These are phyloP conservation scores for Sceloporus tristichus DNA, from an alignment of 2,113 vertebrate genomes.

Conservation along the genomic window DNA sequence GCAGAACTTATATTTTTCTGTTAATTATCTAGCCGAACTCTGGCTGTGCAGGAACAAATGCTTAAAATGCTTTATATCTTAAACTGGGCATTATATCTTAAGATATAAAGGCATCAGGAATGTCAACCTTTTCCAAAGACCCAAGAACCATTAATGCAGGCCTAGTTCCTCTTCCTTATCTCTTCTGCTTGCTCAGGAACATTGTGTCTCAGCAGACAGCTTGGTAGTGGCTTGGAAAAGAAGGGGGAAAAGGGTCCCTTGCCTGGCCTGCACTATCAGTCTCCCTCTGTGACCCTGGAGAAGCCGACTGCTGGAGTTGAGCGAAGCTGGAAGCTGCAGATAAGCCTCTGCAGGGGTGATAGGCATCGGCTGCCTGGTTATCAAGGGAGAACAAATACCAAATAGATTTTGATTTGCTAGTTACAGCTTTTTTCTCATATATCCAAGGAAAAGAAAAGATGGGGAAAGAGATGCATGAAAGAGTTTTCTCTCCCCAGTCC, in stretches of 20 bases:
- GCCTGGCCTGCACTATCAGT: constrained; percentile 23
- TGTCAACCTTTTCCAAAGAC: not conserved
- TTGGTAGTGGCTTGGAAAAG: constrained; percentile 30
- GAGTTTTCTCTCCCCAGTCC: constrained; percentile 33
- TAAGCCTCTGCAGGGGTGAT: constrained; percentile 71
- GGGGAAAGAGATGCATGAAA: constrained; percentile 23
- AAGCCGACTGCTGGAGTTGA: constrained; percentile 59
- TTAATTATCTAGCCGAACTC: too few relatives aligned
- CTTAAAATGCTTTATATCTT: not conserved
- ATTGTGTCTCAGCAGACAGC: not conserved
- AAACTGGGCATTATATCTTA: too few relatives aligned
- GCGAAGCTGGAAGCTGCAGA: constrained; percentile 70
- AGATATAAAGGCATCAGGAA: not conserved
- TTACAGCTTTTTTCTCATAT: constrained; percentile 62
- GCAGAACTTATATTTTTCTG: not conserved
- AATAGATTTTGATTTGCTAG: constrained; percentile 73
- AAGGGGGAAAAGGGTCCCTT: constrained; percentile 41
- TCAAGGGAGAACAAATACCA: constrained; percentile 73
- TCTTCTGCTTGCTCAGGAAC: constrained; percentile 13
- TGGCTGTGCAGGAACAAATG: not conserved
- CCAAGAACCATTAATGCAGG: not conserved
- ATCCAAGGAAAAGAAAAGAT: constrained; percentile 63
- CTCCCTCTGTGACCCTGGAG: constrained; percentile 57
- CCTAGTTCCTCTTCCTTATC: constrained; percentile 34
- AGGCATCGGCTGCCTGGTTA: constrained; percentile 69